These are phyloP conservation scores for Drosophila diplacantha DNA, from an alignment of 2,888 invertebrate genomes.

Conservation along the genomic window DNA sequence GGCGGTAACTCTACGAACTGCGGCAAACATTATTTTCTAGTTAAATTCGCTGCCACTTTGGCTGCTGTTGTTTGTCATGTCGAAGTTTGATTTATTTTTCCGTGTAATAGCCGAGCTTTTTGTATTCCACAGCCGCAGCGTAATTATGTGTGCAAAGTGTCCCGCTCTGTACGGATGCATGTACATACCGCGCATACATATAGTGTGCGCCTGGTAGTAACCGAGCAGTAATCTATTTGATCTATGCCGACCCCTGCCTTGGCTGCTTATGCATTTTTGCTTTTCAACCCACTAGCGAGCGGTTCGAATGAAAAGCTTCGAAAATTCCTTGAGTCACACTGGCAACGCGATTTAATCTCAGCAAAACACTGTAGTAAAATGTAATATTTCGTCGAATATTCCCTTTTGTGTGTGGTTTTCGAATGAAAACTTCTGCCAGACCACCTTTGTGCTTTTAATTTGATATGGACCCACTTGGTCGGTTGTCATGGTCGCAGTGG, in stretches of 20 bases:
- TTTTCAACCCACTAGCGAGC: conserved; percentile 51
- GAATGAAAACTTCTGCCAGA: conserved; percentile 15
- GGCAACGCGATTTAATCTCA: conserved; percentile 29
- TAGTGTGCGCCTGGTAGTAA: conserved; percentile 26
- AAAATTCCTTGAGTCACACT: conserved; percentile 16
- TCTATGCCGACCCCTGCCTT: conserved; percentile 58
- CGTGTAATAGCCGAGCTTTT: conserved; percentile 55
- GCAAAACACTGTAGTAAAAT: conserved; percentile 9
- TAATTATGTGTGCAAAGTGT: conserved; percentile 32
- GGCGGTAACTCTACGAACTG: too few relatives aligned
- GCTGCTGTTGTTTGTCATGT: conserved; percentile 57
- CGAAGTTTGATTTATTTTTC: conserved; percentile 67
- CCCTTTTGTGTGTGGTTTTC: conserved; percentile 20
- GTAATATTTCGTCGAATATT: conserved; percentile 16
- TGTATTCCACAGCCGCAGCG: conserved; percentile 32
- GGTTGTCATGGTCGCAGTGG: conserved; percentile 21
- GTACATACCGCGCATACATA: conserved; percentile 12
- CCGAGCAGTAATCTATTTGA: conserved; percentile 64
- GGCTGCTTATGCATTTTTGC: conserved; percentile 51
- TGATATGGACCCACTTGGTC: conserved; percentile 5
- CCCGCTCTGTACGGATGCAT: conserved; percentile 16
- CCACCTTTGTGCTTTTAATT: conserved; percentile 19
- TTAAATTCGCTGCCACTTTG: conserved; percentile 21
- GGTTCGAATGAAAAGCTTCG: conserved; percentile 61
- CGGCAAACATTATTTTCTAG: conserved; percentile 32